Evolutionary conservation across 2,113 vertebrate species (phyloP).

Genomic region (Spheniscus mendiculus): DNA sequence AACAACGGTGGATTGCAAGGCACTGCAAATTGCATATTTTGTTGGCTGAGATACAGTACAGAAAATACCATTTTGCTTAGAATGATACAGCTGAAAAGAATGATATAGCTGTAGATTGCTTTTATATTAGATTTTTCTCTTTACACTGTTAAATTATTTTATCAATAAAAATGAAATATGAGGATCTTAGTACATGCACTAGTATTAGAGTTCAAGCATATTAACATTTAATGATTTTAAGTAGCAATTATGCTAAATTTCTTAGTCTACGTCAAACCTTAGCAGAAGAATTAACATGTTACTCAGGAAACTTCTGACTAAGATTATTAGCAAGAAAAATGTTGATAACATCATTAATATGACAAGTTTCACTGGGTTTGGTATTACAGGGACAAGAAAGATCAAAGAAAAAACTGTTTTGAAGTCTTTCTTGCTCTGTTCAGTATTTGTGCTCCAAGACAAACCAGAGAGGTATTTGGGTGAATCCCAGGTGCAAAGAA

Average conservation of each 20-base stretch:
- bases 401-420: not conserved
- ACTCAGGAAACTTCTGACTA: not conserved
- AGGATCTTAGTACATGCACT: not conserved
- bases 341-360: not conserved
- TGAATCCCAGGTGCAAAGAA: not conserved
- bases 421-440: not conserved
- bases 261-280: not conserved
- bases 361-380: not conserved
- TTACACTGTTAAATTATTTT: conserved; percentile 56
- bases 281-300: not conserved
- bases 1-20: not conserved
- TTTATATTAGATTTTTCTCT: not conserved
- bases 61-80: not conserved
- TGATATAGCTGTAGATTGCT: not conserved
- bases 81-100: not conserved
- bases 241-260: not conserved
- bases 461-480: not conserved
- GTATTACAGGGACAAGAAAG: not conserved
- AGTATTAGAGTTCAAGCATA: not conserved
- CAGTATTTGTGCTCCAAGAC: not conserved
- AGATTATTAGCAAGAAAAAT: not conserved
- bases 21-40: not conserved
- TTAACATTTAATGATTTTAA: not conserved
- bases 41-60: not conserved
- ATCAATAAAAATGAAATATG: conserved; percentile 58